Conservation (phyloP, 2,888 invertebrate genomes). For the Merodon equestris region DNA sequence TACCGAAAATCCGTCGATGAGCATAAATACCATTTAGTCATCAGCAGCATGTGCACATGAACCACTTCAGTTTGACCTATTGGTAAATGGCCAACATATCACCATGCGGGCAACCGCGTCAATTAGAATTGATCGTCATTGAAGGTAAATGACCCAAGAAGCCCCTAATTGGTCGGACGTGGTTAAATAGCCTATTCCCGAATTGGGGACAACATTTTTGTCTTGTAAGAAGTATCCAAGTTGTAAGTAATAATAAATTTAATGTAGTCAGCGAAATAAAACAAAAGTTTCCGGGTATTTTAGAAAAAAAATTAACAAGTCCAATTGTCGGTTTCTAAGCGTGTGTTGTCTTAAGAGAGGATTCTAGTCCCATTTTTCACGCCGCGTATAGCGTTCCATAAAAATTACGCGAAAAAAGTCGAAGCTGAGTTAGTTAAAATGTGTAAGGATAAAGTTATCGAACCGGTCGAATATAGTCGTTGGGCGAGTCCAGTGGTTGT, state of each 20-base stretch:
- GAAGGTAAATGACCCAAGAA: slow-evolving; percentile 1
- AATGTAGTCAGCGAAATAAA: background rate
- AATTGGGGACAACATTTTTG: background rate
- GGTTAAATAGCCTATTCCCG: background rate
- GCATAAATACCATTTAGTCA: slow-evolving; percentile 11
- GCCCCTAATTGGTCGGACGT: background rate
- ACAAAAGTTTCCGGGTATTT: background rate
- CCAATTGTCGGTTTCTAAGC: background rate
- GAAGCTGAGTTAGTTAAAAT: background rate
- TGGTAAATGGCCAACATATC: slow-evolving; percentile 9
- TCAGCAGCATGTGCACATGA: slow-evolving; percentile 12
- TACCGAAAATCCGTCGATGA: background rate
- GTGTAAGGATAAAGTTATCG: background rate
- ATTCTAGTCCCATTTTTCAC: no score
- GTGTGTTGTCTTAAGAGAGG: no score
- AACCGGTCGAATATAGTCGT: slow-evolving; percentile 22
- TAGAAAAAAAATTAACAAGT: background rate
- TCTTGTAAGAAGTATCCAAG: no score
- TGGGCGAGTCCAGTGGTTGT: slow-evolving; percentile 64
- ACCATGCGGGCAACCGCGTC: slow-evolving; percentile 18
- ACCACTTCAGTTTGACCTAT: background rate
- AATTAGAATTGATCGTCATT: background rate
- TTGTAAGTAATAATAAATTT: no score
- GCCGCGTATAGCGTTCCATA: no score
- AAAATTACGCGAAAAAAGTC: no score